Evolutionary conservation across 1,140 invertebrate species (phyloP).

Genomic region (Danaus melanippus): DNA sequence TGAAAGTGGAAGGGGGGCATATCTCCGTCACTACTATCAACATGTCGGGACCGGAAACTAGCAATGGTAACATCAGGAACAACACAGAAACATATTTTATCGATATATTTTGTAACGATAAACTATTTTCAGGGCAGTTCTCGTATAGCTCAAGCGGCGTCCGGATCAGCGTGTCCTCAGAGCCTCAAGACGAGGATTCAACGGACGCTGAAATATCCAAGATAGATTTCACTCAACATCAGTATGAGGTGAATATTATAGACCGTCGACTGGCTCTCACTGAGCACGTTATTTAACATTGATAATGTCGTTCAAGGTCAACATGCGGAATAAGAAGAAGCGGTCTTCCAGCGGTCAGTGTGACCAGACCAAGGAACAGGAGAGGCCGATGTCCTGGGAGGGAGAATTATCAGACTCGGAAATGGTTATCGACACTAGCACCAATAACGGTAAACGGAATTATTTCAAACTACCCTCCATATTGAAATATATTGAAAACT

Average conservation of each 20-base stretch:
- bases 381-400: constrained; percentile 92
- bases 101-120: neutral
- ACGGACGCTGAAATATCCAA: constrained; percentile 70
- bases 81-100: neutral
- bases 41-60: constrained; percentile 64
- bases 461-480: too few species aligned
- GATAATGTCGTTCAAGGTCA: constrained; percentile 42
- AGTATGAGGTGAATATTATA: constrained; percentile 51
- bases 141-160: constrained; percentile 68
- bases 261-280: too few species aligned
- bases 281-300: neutral
- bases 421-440: constrained; percentile 82
- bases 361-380: constrained; percentile 45
- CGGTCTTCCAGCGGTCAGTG: constrained; percentile 55
- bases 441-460: constrained; percentile 40
- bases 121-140: constrained; percentile 58
- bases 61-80: constrained; percentile 46
- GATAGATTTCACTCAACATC: constrained; percentile 67
- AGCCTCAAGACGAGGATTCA: constrained; percentile 67
- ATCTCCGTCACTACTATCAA: constrained; percentile 70
- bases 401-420: constrained; percentile 86
- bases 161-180: constrained; percentile 67
- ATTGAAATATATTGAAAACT: too few species aligned
- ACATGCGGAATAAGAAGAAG: constrained; percentile 69
- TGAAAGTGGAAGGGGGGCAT: constrained; percentile 65